Evolutionary conservation across 2,113 vertebrate species (phyloP).

Genomic region (Cephalopholis sonnerati): DNA sequence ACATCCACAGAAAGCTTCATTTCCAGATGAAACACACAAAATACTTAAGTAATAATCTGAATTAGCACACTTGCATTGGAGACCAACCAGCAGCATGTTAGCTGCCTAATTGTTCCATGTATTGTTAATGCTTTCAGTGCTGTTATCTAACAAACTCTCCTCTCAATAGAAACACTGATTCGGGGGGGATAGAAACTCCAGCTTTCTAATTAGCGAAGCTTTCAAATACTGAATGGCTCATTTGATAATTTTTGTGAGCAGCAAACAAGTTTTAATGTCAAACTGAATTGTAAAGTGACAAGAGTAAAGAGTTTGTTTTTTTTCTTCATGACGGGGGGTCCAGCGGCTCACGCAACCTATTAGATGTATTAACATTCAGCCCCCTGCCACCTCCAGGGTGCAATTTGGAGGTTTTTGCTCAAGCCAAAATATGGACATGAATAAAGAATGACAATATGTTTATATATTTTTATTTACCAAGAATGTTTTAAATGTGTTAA

Average conservation of each 20-base stretch:
- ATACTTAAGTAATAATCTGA: conserved; percentile 13
- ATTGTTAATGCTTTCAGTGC: conserved; percentile 12
- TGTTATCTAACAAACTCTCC: conserved; percentile 38
- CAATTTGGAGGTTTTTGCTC: not conserved
- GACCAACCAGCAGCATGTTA: not conserved
- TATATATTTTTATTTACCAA: not conserved
- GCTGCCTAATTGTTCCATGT: conserved; percentile 23
- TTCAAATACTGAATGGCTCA: conserved; percentile 60
- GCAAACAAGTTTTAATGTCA: conserved; percentile 66
- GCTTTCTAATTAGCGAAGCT: conserved; percentile 61
- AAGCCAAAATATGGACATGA: conserved; percentile 20
- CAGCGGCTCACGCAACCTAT: conserved; percentile 52
- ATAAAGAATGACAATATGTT: not conserved
- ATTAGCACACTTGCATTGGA: conserved; percentile 6
- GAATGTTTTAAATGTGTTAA: not conserved
- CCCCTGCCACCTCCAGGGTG: conserved; percentile 39
- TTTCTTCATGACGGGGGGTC: conserved; percentile 32
- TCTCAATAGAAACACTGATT: conserved; percentile 39
- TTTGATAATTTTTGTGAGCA: conserved; percentile 56
- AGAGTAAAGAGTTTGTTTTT: conserved; percentile 63
- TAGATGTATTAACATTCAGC: conserved; percentile 53
- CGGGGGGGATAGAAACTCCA: conserved; percentile 28
- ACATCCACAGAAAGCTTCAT: not conserved
- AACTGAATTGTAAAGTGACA: conserved; percentile 62
- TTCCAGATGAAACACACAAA: not conserved